Evolutionary conservation across 2,797 vertebrate species (phyloP), one percentile per base, ranked within the genome.

Genomic region (Huso huso): DNA sequence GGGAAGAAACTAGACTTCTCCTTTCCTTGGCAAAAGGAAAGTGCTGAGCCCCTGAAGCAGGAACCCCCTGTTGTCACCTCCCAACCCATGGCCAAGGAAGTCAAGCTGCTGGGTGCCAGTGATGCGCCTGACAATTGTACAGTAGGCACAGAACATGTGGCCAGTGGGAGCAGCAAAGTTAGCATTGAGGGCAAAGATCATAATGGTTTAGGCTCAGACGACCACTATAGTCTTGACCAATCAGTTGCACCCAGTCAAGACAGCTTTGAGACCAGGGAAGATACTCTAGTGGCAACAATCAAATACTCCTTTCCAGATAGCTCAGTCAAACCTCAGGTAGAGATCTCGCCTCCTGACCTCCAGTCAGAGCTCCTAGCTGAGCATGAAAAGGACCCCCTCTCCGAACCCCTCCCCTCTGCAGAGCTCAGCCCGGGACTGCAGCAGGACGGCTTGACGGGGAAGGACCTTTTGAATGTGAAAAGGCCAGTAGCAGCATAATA

Each of bases 401-500:
- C 87, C 86, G 84, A 89, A 77, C 78, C 78, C 81, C 60, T 80
- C 77, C 80, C 84, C 49, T 78, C 76, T 79, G 72, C 81, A 86
- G 62, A 76, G 75, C 72, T 79, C 79, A 79, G 70, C 72, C 77
- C 84, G 79, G 84, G 83, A 79, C 68, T 81, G 68, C 85, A 83
- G 75, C 82, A 90, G 82, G 85, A 88, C 77, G 89, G 82, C 77
- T 77, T 80, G 74, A 84, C 67, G 71, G 79, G 74, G 73, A 75
- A 71, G 89, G 90, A 93, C 74, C 88, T 84, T 51, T 85, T 86
- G 83, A 90, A 79, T 86, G 71, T 82, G 75, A 95, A 93, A 96
- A 99, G 96, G 97, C 96, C 90, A 95, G 97, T 88, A 86, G 76
- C 82, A 83, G 88, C 91, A 93, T 95, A 86, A 93, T 98, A 96